Conservation (phyloP, 2,888 invertebrate genomes). For the Chymomyza fuscimana region DNA sequence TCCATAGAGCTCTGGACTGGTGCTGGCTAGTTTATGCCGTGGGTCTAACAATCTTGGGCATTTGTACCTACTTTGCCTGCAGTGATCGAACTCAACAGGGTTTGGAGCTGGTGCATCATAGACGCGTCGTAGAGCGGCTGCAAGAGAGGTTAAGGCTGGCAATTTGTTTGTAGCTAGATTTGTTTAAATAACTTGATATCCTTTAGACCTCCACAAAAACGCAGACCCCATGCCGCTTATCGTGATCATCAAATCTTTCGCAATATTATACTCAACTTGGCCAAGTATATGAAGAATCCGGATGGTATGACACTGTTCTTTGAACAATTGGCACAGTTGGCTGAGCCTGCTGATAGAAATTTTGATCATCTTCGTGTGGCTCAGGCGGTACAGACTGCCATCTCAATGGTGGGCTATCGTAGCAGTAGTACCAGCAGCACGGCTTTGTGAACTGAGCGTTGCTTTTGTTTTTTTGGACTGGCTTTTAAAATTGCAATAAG, state of each 20-base stretch:
- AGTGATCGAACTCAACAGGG: neutral
- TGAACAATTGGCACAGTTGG: neutral
- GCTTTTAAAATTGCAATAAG: too few species aligned
- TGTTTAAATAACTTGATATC: too few species aligned
- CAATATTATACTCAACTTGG: neutral
- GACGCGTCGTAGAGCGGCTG: neutral
- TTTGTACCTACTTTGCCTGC: neutral
- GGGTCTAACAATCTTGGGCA: neutral
- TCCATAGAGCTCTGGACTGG: neutral
- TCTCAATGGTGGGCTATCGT: neutral
- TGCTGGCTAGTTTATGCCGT: neutral
- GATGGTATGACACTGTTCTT: neutral
- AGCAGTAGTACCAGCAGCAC: neutral
- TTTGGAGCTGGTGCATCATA: neutral
- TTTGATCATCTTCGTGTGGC: neutral
- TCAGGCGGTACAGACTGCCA: neutral
- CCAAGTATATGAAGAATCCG: neutral
- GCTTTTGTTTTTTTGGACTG: too few species aligned
- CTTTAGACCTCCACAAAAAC: neutral
- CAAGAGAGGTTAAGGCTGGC: neutral
- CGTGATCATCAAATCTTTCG: neutral
- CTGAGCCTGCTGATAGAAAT: neutral
- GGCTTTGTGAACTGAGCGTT: neutral
- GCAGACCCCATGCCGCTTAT: neutral
- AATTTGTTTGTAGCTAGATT: neutral